phyloP scores from a whole-genome alignment of 1,140 invertebrate genomes.

The Apis laboriosa region DNA sequence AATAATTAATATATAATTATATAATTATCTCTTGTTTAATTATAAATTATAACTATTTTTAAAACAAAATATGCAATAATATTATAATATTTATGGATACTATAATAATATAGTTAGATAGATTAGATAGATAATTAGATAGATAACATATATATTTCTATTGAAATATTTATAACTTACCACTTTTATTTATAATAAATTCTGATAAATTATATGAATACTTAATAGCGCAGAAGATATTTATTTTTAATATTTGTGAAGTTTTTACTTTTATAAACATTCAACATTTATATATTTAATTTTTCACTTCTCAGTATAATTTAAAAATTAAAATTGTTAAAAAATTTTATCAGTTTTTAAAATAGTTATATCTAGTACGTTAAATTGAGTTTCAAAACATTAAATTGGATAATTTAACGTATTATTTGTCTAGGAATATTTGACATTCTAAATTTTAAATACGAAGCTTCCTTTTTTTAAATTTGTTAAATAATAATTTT shows the following conservation, averaged over 20 bases:
- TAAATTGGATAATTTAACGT: background rate
- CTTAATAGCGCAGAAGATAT: background rate
- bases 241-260: background rate
- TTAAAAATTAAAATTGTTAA: background rate
- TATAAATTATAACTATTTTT: background rate
- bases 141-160: background rate
- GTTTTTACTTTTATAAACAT: background rate
- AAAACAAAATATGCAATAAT: background rate
- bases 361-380: background rate
- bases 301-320: background rate
- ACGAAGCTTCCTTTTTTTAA: background rate
- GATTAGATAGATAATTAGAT: background rate
- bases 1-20: no score
- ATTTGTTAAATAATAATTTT: background rate
- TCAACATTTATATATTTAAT: constrained; percentile 3
- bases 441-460: background rate
- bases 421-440: constrained; percentile 21
- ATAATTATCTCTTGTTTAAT: no score
- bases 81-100: background rate
- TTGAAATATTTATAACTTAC: constrained; percentile 16
- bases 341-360: background rate
- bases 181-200: constrained; percentile 2
- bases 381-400: background rate
- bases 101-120: background rate
- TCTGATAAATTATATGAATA: background rate